A percentile compares a stretch with the other conserved stretches of the same genome.
These are phyloP conservation scores for Zoanthus sociatus DNA, from an alignment of 92 coral and sea anemone genomes.

Conservation along the genomic window DNA sequence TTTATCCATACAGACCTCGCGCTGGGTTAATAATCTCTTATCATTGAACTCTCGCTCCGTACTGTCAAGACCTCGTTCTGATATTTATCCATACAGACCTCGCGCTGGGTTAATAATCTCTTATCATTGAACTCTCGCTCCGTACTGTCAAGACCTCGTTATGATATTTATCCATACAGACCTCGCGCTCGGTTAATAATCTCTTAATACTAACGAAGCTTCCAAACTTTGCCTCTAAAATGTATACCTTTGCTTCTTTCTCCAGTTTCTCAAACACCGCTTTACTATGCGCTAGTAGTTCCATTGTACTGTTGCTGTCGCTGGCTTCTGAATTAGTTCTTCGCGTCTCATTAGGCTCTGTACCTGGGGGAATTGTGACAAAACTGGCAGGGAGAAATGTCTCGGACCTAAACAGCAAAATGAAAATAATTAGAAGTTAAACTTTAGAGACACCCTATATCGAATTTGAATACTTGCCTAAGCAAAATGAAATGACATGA, in stretches of 20 bases:
- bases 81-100: too few relatives aligned
- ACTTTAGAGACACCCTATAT: too few relatives aligned
- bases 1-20: too few relatives aligned
- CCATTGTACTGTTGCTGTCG: conserved; percentile 38
- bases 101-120: too few relatives aligned
- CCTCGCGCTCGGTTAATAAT: too few relatives aligned
- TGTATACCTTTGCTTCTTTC: conserved; percentile 32
- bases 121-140: too few relatives aligned
- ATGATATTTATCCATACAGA: background rate
- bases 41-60: too few relatives aligned
- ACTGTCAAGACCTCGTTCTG: too few relatives aligned
- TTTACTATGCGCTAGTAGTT: conserved; percentile 34
- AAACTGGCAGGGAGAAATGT: conserved; percentile 19
- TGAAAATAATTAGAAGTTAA: background rate
- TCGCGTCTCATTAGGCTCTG: conserved; percentile 1
- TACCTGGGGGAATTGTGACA: conserved; percentile 26
- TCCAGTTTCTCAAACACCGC: conserved; percentile 45
- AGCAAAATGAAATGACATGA: too few relatives aligned
- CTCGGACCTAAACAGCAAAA: conserved; percentile 17
- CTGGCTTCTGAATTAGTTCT: conserved; percentile 17
- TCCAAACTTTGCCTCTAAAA: background rate
- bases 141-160: background rate
- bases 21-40: too few relatives aligned
- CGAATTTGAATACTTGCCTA: too few relatives aligned
- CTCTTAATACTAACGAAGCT: too few relatives aligned